Base-by-base conservation (phyloP, 2,888 invertebrate genomes). In the Tyria jacobaeae region DNA sequence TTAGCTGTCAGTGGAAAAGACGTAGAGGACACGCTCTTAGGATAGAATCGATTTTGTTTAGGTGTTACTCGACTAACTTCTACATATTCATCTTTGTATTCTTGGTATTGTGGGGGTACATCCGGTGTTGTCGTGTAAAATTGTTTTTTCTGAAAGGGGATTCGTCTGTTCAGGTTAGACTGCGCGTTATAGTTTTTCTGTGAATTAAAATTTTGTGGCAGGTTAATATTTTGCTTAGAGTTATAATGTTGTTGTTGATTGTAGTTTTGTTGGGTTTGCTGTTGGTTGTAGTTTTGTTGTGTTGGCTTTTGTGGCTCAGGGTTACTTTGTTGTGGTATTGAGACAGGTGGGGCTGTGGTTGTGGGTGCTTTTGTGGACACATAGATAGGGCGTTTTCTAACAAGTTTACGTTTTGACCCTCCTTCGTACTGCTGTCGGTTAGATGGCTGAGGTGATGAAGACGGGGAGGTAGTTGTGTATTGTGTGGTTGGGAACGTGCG, bases 31-130 rank as follows among this genome's bases (percentile, higher is more conserved):
- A 86, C 82, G 48, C 78, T 86, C 57, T 81, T 87, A 0, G 84
- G 80, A 71, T 84, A 89, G 70, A 81, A 89, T 68, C 84, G 83
- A 61, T 79, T 88, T 49, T 84, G 86, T 74, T 92, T 93, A 5
- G 93, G 91, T 9, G 89, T 89, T 10, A 92, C 91, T 68, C 91
- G 85, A 54, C 87, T 88, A 9, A 94, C 93, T 87, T 94, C 94
- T 3, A 94, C 93, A 66, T 94, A 94, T 77, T 94, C 94, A 24
- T 93, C 88, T 78, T 89, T 88, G 57, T 84, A 90, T 68, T 92
- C 82, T 75, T 84, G 86, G 72, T 84, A 88, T 74, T 91, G 88
- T 69, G 89, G 91, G 75, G 92, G 92, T 27, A 92, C 82, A 66
- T 84, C 87, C 3, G 88, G 85, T 51, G 87, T 73, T 67, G 70